phyloP scores from a whole-genome alignment of 2,113 vertebrate species.

The Rhombomys opimus region DNA sequence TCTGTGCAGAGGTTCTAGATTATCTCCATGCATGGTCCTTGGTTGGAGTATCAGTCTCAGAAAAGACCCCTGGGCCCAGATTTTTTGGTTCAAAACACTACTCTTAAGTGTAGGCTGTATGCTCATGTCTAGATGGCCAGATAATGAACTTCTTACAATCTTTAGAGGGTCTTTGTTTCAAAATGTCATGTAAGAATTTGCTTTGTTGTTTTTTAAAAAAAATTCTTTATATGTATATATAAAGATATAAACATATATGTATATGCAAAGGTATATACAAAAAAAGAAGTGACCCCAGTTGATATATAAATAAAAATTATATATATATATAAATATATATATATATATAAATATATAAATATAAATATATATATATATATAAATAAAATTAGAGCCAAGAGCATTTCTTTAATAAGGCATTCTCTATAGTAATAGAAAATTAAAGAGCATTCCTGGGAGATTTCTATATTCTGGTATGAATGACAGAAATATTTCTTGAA shows the following conservation, averaged over 20 bases:
- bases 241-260: no score
- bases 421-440: slow-evolving; percentile 7
- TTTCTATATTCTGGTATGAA: background rate
- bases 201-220: background rate
- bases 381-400: slow-evolving; percentile 10
- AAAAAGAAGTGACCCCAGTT: background rate
- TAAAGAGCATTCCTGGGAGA: background rate
- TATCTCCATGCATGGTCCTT: no score
- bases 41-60: no score
- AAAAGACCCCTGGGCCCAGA: no score
- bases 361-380: no score
- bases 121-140: background rate
- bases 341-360: no score
- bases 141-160: background rate
- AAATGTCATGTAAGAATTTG: background rate
- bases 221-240: background rate
- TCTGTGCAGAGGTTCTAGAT: no score
- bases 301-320: slow-evolving; percentile 14
- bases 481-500: slow-evolving; percentile 4
- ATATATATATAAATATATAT: no score
- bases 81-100: no score
- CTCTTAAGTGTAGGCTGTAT: background rate
- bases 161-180: background rate
- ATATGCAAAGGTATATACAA: background rate
- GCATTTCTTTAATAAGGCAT: background rate